Percentiles rank a stretch among this genome's conserved stretches.
phyloP scores from a whole-genome alignment of 92 coral and sea anemone species.

The Umimayanthus kanabou region DNA sequence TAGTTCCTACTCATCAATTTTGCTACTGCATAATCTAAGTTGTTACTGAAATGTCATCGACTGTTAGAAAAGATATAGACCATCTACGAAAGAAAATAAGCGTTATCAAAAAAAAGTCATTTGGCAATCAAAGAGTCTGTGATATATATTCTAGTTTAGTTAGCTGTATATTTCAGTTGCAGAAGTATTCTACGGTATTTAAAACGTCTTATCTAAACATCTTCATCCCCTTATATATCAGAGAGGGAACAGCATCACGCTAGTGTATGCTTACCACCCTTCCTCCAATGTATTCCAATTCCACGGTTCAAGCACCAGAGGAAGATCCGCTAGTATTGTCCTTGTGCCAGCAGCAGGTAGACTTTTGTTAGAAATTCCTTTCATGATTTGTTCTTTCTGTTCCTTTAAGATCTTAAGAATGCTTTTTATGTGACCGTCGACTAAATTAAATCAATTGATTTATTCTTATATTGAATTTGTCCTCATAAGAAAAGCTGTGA shows the following conservation, averaged over 20 bases:
- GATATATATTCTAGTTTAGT: no score
- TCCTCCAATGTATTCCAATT: background rate
- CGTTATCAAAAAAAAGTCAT: no score
- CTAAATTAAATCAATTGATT: no score
- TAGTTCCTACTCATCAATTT: no score
- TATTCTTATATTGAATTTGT: no score
- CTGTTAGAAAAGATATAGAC: no score
- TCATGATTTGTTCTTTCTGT: background rate
- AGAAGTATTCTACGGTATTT: background rate
- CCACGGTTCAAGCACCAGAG: background rate
- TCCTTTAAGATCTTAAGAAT: background rate
- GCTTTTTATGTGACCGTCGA: no score
- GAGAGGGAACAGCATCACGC: background rate
- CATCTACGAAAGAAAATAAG: background rate
- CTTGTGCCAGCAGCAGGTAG: slow-evolving; percentile 1
- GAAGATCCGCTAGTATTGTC: background rate
- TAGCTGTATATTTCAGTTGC: background rate
- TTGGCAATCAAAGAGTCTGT: background rate
- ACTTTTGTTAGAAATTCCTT: background rate
- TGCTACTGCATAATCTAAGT: no score
- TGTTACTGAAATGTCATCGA: no score
- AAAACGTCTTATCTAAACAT: no score
- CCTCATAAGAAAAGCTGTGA: no score
- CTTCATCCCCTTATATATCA: background rate
- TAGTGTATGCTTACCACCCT: slow-evolving; percentile 13